phyloP scores from a whole-genome alignment of 2,113 vertebrate genomes.

The Trachemys scripta region DNA sequence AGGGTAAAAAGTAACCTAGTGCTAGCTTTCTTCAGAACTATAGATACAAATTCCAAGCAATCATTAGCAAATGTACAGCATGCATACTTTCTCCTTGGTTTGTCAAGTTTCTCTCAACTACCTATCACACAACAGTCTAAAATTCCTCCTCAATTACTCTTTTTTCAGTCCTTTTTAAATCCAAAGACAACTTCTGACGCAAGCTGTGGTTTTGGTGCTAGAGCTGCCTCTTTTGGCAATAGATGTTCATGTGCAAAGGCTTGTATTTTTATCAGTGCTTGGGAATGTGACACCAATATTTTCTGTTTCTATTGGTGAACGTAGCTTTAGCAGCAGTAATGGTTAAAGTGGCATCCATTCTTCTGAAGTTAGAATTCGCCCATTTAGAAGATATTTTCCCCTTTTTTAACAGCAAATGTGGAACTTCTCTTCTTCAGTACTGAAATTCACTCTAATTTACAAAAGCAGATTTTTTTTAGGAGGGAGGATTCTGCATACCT shows the following conservation, averaged over 20 bases:
- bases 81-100: not conserved
- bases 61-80: not conserved
- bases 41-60: not conserved
- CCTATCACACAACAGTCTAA: not conserved
- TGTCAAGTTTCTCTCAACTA: not conserved
- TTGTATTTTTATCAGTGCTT: not conserved
- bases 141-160: not conserved
- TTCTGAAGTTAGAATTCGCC: not conserved
- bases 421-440: not conserved
- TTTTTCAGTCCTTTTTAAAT: not conserved
- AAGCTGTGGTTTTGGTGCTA: not conserved
- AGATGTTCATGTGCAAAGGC: not conserved
- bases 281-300: not conserved
- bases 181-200: not conserved
- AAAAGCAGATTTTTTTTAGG: accelerated
- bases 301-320: not conserved
- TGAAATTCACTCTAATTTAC: not conserved
- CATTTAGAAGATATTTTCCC: no score
- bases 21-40: not conserved
- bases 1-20: not conserved
- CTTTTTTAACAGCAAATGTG: not conserved
- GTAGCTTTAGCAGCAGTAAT: not conserved
- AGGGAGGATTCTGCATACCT: not conserved
- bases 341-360: not conserved
- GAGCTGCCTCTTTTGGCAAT: not conserved